Base-by-base conservation (phyloP, 2,888 invertebrate genomes). In the Oeneis ivallda region DNA sequence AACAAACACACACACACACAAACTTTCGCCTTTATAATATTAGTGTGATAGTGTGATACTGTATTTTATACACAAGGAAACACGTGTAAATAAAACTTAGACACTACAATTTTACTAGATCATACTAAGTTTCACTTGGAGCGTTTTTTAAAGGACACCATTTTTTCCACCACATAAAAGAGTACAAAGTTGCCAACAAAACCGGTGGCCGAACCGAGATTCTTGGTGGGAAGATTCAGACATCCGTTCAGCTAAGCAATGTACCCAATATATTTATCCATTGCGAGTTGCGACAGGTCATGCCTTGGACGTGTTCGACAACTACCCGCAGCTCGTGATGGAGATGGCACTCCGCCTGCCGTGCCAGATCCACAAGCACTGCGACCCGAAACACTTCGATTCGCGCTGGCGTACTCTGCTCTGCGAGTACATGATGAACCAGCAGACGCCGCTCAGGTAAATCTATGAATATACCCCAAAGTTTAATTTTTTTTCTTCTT, bases 381-480 rank as follows among this genome's bases (percentile, higher is more conserved):
- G 95, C 70, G 95, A 94, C 72, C 92, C 93, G 0, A 85, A 93
- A 50, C 83, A 91, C 74, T 94, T 94, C 71, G 93, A 93, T 74
- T 87, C 93, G 70, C 93, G 94, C 10, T 97, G 97, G 97, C 95
- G 95, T 73, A 95, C 95, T 49, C 94, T 96, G 63, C 93, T 98
- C 4, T 98, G 98, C 86, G 98, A 98, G 80, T 98, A 98, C 80
- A 97, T 98, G 96, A 98, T 98, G 97, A 96, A 96, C 59, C 96
- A 96, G 72, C 96, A 97, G 81, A 97, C 98, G n/a, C 97, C 98
- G 9, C 95, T 96, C 0, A 93, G 91, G 92, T 91, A 76, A 63
- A n/a, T 13, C 26, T 39, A 4, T 5, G 26, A 26, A 26, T 26
- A 37, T 53, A 58, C 66, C 13, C n/a, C 0, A 13, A 43, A 13